phyloP scores from a whole-genome alignment of 2,113 vertebrate genomes.

The Clinocottus analis region DNA sequence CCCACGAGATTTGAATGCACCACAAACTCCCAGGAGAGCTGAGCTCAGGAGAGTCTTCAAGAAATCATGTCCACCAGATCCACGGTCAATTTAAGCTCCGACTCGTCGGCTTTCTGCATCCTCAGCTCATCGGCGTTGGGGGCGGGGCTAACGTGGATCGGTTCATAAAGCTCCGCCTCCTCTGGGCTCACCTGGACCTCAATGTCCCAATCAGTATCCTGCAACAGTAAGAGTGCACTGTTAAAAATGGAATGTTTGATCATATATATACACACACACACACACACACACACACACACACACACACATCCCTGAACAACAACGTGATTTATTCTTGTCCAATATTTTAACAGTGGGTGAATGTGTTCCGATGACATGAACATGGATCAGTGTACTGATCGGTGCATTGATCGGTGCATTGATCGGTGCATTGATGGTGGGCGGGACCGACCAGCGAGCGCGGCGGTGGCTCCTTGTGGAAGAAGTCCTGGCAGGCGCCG shows the following conservation, averaged over 20 bases:
- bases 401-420: rapidly evolving
- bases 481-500: background rate
- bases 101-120: background rate
- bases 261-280: too few species aligned
- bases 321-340: too few species aligned
- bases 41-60: background rate
- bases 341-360: background rate
- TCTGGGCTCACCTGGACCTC: background rate
- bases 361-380: background rate
- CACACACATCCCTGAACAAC: too few species aligned
- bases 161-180: constrained; percentile 47
- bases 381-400: rapidly evolving
- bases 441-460: constrained; percentile 58
- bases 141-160: background rate
- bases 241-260: too few species aligned
- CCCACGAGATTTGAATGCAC: background rate
- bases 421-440: rapidly evolving
- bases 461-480: constrained; percentile 54
- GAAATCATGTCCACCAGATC: background rate
- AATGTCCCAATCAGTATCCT: constrained; percentile 25
- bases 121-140: background rate
- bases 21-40: background rate
- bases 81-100: background rate
- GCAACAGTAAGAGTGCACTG: too few species aligned
- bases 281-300: too few species aligned